These are phyloP conservation scores for Pipistrellus kuhlii DNA, from an alignment of 2,797 vertebrate genomes.

Conservation along the genomic window DNA sequence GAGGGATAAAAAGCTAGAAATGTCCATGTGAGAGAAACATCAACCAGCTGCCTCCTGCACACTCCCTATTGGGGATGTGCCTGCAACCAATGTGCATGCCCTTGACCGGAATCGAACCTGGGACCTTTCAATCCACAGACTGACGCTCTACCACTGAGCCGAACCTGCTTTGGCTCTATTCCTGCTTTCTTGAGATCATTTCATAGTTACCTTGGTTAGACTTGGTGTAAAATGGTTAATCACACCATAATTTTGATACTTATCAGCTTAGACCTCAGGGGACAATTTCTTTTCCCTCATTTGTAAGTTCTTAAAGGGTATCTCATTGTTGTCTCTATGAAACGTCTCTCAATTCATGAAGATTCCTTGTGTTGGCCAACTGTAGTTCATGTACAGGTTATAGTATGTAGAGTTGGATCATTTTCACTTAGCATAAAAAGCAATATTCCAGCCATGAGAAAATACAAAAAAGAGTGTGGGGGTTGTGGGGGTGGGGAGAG, in stretches of 20 bases:
- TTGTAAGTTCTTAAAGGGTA: constrained; percentile 13
- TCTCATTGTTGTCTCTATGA: background rate
- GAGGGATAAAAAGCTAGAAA: no score
- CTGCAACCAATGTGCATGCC: no score
- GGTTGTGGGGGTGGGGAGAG: background rate
- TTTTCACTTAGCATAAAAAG: constrained; percentile 45
- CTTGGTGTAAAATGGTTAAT: constrained; percentile 32
- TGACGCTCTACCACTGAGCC: no score
- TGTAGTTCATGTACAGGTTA: background rate
- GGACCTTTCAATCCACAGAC: no score
- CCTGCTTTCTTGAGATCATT: constrained; percentile 1
- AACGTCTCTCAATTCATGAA: background rate
- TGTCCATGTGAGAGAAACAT: no score
- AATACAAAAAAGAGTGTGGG: background rate
- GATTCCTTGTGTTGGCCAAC: background rate
- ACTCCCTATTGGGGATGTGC: no score
- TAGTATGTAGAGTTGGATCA: background rate
- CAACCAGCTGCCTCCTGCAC: no score
- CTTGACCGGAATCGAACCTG: no score
- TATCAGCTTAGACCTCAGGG: background rate
- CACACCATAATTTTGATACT: background rate
- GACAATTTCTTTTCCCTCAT: background rate
- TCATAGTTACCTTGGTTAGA: background rate
- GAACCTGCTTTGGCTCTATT: background rate
- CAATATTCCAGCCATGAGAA: background rate